phyloP scores from a whole-genome alignment of 1,140 invertebrate genomes.

The Phocides pigmalion region DNA sequence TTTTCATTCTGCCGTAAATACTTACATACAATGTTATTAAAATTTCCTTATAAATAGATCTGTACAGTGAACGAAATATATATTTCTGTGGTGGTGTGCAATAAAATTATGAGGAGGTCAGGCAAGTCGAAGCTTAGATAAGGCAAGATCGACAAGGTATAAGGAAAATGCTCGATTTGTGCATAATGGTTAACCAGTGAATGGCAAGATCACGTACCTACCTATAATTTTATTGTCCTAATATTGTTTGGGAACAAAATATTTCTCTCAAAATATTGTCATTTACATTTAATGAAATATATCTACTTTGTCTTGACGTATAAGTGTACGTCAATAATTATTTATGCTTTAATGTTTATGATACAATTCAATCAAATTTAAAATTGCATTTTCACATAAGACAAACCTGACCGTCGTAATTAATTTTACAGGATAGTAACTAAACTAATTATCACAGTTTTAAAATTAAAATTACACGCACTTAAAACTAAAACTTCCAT shows the following conservation, averaged over 20 bases:
- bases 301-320: neutral
- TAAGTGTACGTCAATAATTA: neutral
- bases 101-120: conserved; percentile 25
- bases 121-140: conserved; percentile 25
- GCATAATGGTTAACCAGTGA: neutral
- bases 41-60: conserved; percentile 19
- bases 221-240: neutral
- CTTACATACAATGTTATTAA: conserved; percentile 30
- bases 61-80: conserved; percentile 19
- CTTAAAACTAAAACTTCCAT: conserved; percentile 59
- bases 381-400: conserved; percentile 11
- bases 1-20: conserved; percentile 48
- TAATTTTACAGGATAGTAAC: conserved; percentile 35
- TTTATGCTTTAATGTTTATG: too few relatives aligned
- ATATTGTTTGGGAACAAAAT: neutral
- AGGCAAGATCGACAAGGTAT: conserved; percentile 29
- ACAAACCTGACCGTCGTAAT: conserved; percentile 24
- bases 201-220: neutral
- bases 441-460: conserved; percentile 78
- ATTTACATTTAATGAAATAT: conserved; percentile 1
- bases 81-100: conserved; percentile 7
- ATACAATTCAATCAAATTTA: neutral
- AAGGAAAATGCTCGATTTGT: neutral
- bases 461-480: conserved; percentile 72
- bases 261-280: too few relatives aligned